phyloP scores from a whole-genome alignment of 1,140 invertebrate genomes.

The Drosophila rhopaloa region DNA sequence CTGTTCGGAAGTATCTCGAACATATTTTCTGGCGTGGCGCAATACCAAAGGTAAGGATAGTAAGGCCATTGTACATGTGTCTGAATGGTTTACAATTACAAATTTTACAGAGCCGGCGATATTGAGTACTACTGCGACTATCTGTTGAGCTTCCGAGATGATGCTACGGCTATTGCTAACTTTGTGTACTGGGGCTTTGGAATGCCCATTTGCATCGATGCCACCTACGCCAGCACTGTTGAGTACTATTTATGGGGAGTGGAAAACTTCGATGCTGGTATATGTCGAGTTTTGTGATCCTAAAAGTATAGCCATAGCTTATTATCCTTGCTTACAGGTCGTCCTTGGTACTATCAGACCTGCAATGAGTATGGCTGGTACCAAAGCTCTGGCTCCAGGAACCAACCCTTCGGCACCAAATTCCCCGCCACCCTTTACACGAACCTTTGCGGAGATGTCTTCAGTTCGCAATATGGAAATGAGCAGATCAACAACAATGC shows the following conservation, averaged over 20 bases:
- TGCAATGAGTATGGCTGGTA: slow-evolving; percentile 94
- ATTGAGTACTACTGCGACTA: slow-evolving; percentile 60
- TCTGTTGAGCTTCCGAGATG: slow-evolving; percentile 55
- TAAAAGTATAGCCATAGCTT: neutral
- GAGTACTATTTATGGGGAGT: slow-evolving; percentile 57
- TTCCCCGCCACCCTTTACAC: slow-evolving; percentile 88
- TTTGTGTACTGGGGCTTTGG: slow-evolving; percentile 58
- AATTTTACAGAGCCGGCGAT: slow-evolving; percentile 42
- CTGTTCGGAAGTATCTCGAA: slow-evolving; percentile 77
- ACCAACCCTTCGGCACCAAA: slow-evolving; percentile 88
- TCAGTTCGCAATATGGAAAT: slow-evolving; percentile 86
- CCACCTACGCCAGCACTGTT: slow-evolving; percentile 52
- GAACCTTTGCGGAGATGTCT: slow-evolving; percentile 89
- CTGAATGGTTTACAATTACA: too few relatives aligned
- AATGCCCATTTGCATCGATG: slow-evolving; percentile 56
- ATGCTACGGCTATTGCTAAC: slow-evolving; percentile 68
- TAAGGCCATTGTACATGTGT: too few relatives aligned
- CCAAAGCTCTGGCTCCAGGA: slow-evolving; percentile 88
- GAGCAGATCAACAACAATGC: slow-evolving; percentile 85
- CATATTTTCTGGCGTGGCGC: slow-evolving; percentile 68
- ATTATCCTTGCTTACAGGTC: slow-evolving; percentile 70
- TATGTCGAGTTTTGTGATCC: slow-evolving; percentile 13
- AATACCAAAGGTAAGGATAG: slow-evolving; percentile 61
- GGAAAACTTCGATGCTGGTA: slow-evolving; percentile 50
- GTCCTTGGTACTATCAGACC: slow-evolving; percentile 92